Conservation (phyloP, 2,888 invertebrate species). For the Boloria euphrosyne region DNA sequence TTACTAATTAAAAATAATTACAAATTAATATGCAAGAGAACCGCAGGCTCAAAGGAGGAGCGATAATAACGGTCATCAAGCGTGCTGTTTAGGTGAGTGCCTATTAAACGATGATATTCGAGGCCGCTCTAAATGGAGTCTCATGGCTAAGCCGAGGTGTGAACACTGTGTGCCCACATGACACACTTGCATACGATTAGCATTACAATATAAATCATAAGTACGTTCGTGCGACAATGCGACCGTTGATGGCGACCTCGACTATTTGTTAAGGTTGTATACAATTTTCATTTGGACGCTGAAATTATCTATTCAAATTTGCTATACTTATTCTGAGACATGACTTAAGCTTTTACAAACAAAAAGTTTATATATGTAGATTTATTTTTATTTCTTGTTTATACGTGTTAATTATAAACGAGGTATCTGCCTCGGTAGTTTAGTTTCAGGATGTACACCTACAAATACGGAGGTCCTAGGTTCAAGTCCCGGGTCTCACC, state of each 20-base stretch:
- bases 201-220: slow-evolving; percentile 38
- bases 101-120: slow-evolving; percentile 25
- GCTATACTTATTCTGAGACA: too few relatives aligned
- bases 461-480: too few relatives aligned
- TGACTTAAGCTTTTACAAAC: too few relatives aligned
- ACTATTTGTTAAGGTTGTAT: slow-evolving; percentile 9
- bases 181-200: slow-evolving; percentile 46
- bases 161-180: slow-evolving; percentile 43
- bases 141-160: slow-evolving; percentile 44
- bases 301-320: neutral
- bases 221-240: slow-evolving; percentile 19
- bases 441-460: too few relatives aligned
- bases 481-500: too few relatives aligned
- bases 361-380: too few relatives aligned
- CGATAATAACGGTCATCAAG: slow-evolving; percentile 19
- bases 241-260: neutral
- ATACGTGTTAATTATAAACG: too few relatives aligned
- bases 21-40: slow-evolving; percentile 6
- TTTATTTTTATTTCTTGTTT: too few relatives aligned
- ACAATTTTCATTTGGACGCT: neutral
- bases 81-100: slow-evolving; percentile 12
- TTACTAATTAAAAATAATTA: slow-evolving; percentile 6
- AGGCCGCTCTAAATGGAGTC: slow-evolving; percentile 39
- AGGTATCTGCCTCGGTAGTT: too few relatives aligned
- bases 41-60: neutral